A percentile compares a stretch with the other conserved stretches of the same genome.
These are phyloP conservation scores for Cosmorhoe ocellata DNA, from an alignment of 2,888 invertebrate genomes.

Conservation along the genomic window DNA sequence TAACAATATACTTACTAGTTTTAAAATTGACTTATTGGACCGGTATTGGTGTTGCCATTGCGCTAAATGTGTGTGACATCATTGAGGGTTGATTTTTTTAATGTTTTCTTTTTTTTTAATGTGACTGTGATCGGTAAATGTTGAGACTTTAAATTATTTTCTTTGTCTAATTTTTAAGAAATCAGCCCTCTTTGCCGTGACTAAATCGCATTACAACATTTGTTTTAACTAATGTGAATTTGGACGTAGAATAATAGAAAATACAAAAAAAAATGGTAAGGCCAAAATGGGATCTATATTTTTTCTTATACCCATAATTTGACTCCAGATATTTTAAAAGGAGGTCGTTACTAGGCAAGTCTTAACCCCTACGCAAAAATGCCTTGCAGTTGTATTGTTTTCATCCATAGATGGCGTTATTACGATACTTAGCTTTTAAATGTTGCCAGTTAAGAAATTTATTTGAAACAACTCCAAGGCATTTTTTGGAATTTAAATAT, in stretches of 20 bases:
- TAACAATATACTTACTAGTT: conserved; percentile 8
- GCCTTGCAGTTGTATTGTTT: conserved; percentile 4
- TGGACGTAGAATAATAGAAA: conserved; percentile 41
- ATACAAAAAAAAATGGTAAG: conserved; percentile 27
- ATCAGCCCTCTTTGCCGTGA: conserved; percentile 51
- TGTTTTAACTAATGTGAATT: conserved; percentile 75
- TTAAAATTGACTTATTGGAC: conserved; percentile 7
- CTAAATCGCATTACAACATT: conserved; percentile 73
- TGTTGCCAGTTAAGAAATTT: conserved; percentile 29
- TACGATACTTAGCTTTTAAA: conserved; percentile 25
- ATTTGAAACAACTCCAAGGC: conserved; percentile 24
- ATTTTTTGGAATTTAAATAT: conserved; percentile 26
- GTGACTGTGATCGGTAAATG: conserved; percentile 48
- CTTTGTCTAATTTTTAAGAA: conserved; percentile 47
- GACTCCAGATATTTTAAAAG: conserved; percentile 20
- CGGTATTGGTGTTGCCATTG: conserved; percentile 5
- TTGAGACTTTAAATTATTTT: conserved; percentile 40
- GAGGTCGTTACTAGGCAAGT: conserved; percentile 20
- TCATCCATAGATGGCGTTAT: conserved; percentile 12
- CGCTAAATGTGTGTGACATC: conserved; percentile 20
- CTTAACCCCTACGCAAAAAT: conserved; percentile 10
- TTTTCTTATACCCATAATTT: conserved; percentile 25
- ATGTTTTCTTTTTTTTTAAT: conserved; percentile 31
- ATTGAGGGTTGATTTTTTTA: conserved; percentile 54
- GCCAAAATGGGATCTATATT: conserved; percentile 29